Conservation (phyloP, 2,113 vertebrate genomes). For the Peromyscus leucopus region DNA sequence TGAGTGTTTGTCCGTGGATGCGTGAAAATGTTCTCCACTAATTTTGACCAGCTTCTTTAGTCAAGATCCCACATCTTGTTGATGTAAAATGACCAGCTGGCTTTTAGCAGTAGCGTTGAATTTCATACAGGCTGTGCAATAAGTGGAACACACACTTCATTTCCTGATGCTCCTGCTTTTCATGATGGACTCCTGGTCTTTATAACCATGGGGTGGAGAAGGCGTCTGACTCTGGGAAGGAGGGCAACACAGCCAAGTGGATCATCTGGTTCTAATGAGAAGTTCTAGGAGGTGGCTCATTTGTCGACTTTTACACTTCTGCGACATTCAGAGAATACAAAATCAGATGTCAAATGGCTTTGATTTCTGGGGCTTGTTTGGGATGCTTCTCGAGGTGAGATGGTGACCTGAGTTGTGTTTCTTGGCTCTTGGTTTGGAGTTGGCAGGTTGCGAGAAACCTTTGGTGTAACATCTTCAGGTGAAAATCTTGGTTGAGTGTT, state of each 20-base stretch:
- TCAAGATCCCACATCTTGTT: not conserved
- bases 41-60: constrained; percentile 8
- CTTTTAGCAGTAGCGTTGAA: not conserved
- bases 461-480: not conserved
- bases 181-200: not conserved
- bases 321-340: not conserved
- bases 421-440: not conserved
- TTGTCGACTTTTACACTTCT: not conserved
- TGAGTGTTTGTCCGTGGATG: not conserved
- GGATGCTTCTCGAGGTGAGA: not conserved
- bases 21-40: not conserved
- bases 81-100: not conserved
- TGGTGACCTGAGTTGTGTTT: not conserved
- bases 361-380: not conserved
- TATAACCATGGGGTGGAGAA: not conserved
- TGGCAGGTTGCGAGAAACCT: not conserved
- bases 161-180: not conserved
- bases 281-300: not conserved
- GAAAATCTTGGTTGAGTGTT: not conserved
- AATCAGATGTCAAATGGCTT: not conserved
- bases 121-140: not conserved
- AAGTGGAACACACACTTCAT: not conserved
- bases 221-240: not conserved
- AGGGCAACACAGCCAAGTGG: not conserved
- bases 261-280: constrained; percentile 24